Base-by-base conservation (phyloP, 1,140 invertebrate species). In the Lerema accius region DNA sequence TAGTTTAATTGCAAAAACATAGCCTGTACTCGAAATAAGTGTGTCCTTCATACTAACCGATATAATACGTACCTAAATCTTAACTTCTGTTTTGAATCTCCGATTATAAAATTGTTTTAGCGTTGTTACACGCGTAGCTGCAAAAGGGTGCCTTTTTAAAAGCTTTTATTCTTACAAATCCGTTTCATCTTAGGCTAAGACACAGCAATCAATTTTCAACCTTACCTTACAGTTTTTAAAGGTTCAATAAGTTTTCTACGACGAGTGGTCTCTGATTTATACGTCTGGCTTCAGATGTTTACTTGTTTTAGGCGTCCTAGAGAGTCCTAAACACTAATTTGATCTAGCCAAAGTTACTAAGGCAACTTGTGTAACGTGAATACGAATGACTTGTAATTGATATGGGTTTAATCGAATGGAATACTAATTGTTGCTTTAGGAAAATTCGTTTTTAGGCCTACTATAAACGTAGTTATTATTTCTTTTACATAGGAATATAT, bases 71-170 rank as follows among this genome's bases (percentile, higher is more conserved):
- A 53, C 72, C 73, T 88, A 88, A 84, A 85, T 88, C 78, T 82
- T 73, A 79, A 84, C 78, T 87, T 86, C 79, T 72, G 73, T 68
- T 69, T 67, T 69, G 63, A 72, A 77, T 80, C 70, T 82, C 70
- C 69, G 56, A 59, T 66, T 78, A 81, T 83, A 78, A 80, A 81
- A 82, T 81, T 84, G 76, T 82, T 77, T 76, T 79, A 84, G 69
- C 67, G 71, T 73, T 70, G 50, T 48, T 71, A 71, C 65, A 75
- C 66, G 76, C 71, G 71, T 71, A 63, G 53, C 56, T 35, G 61
- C 67, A n/a, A n/a, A n/a, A n/a, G n/a, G n/a, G n/a, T n/a, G n/a
- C n/a, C n/a, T n/a, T n/a, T n/a, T n/a, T n/a, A n/a, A n/a, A n/a
- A n/a, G n/a, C n/a, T n/a, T n/a, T n/a, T n/a, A n/a, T n/a, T n/a